Conservation (phyloP, 2,797 vertebrate species). For the Sebastes flavidus region DNA sequence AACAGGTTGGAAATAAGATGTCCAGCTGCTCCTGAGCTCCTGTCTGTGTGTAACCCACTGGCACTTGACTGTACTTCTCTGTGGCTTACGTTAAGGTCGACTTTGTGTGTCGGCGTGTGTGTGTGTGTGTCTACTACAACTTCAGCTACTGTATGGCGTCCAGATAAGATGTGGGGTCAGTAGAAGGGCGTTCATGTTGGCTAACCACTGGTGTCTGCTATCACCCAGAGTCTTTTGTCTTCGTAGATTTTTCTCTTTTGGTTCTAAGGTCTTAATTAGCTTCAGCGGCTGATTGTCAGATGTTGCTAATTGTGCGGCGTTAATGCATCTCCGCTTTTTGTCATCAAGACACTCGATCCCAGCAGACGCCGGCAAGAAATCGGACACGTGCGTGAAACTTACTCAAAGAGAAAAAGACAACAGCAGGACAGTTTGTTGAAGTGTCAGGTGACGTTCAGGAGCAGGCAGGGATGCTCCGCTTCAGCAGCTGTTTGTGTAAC, state of each 20-base stretch:
- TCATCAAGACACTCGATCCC: conserved; percentile 12
- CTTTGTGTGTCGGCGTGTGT: not conserved
- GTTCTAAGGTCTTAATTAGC: not conserved
- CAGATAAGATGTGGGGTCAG: conserved; percentile 58
- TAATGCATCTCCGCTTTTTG: not conserved
- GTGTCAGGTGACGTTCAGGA: conserved; percentile 49
- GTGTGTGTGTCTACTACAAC: not conserved
- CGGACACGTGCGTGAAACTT: not conserved
- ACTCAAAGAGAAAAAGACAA: not conserved
- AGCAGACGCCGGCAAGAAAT: not conserved
- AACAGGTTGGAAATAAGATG: not conserved
- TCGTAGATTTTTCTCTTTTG: not conserved
- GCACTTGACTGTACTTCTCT: not conserved
- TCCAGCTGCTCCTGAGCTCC: not conserved
- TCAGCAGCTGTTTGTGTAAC: conserved; percentile 52
- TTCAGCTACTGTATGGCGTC: not conserved
- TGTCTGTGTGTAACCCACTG: not conserved
- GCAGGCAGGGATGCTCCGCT: conserved; percentile 17
- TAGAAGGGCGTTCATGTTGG: conserved; percentile 14
- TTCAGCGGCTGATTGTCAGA: not conserved
- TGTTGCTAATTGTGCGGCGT: not conserved
- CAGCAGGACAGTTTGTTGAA: conserved; percentile 11
- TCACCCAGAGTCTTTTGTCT: not conserved
- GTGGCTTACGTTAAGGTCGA: not conserved
- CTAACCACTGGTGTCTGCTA: not conserved